Evolutionary conservation across 2,888 invertebrate species (phyloP), one percentile per base, ranked within the genome.

Genomic region (Lepeophtheirus nordmannii): DNA sequence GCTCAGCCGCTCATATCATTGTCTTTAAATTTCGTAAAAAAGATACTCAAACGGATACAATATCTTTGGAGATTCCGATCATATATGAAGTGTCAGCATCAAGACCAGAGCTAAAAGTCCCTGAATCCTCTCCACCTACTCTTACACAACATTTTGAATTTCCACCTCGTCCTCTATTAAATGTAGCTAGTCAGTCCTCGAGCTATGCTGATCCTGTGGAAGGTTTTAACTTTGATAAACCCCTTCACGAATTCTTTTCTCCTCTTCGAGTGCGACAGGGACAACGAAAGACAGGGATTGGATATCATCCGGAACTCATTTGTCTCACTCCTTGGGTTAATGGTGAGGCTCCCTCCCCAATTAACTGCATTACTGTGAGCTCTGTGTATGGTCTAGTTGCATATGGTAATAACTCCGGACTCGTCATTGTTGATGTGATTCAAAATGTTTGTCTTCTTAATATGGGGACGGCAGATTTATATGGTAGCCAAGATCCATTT

Each of bases 271-370:
- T 89, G 65, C 82, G 85, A 73, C 76, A 81, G 64, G 90, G 90
- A 46, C 78, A 82, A 68, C 84, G 86, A 74, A 88, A 92, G 74
- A 86, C 93, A 77, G 53, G 53, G 14, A 82, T 94, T n/a, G 98
- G 97, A 71, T 98, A 93, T 82, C 96, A 97, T 81, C 89, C 93
- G 62, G 87, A 92, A 74, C 81, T 98, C 70, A 89, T 94, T 71
- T 94, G 94, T 77, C 80, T 96, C 74, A 89, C 96, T 73, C 86
- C 85, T 64, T 87, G 87, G 79, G 80, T 81, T 69, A 84, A 83
- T 72, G 84, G 84, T 59, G 83, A 85, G 78, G 83, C 87, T 73
- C 85, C 93, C 72, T 85, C 87, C 77, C 84, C 84, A 76, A 85
- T 97, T 74, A 85, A 90, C 71, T 84, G 92, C 70, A 83, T 97